Evolutionary conservation across 2,797 vertebrate species (phyloP).

Genomic region (Bucorvus abyssinicus): DNA sequence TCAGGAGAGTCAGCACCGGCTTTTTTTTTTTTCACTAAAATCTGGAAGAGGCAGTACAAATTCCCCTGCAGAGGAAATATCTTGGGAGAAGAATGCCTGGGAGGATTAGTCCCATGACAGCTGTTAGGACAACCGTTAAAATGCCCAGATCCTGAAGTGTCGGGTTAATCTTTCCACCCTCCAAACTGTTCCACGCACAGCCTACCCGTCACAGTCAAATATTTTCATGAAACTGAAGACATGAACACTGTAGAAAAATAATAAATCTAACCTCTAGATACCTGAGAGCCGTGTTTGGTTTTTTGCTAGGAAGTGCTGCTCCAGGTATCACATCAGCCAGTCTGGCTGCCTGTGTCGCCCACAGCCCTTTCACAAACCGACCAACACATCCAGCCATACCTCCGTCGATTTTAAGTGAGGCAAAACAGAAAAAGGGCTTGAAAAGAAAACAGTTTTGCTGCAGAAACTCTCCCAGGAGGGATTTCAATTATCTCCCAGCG

Average conservation of each 20-base stretch:
- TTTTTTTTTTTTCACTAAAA: neutral
- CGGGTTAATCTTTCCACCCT: neutral
- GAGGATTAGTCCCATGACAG: neutral
- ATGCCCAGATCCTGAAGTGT: neutral
- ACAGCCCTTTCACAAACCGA: neutral
- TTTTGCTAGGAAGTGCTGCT: neutral
- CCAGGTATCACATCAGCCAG: neutral
- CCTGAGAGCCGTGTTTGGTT: neutral
- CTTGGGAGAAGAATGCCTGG: neutral
- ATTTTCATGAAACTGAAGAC: neutral
- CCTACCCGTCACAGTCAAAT: neutral
- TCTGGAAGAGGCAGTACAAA: neutral
- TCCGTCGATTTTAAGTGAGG: neutral
- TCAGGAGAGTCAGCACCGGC: neutral
- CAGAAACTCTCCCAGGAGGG: neutral
- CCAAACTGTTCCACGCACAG: neutral
- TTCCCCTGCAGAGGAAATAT: neutral
- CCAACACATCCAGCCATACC: neutral
- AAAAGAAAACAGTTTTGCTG: neutral
- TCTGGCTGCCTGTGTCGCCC: neutral
- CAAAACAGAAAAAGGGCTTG: neutral
- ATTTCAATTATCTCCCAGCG: slow-evolving; percentile 42
- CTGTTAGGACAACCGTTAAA: neutral
- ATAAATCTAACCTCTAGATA: neutral
- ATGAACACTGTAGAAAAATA: neutral